phyloP scores from a whole-genome alignment of 2,888 invertebrate species.

The Petrolisthes manimaculis region DNA sequence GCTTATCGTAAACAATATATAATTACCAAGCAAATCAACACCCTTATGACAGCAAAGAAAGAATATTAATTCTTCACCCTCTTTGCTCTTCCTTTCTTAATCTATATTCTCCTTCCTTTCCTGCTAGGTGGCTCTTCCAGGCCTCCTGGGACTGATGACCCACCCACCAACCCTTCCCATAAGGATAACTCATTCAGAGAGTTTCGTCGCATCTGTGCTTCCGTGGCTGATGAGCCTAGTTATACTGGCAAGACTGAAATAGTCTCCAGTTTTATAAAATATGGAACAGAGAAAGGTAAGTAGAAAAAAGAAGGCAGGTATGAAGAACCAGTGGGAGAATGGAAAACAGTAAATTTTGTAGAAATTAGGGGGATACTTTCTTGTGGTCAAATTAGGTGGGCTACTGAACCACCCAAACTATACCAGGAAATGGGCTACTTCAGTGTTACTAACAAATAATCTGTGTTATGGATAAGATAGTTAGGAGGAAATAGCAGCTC shows the following conservation, averaged over 20 bases:
- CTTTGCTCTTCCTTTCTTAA: background rate
- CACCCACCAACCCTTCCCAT: slow-evolving; percentile 63
- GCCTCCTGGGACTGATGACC: slow-evolving; percentile 1
- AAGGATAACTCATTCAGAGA: slow-evolving; percentile 82
- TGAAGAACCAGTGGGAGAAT: too few relatives aligned
- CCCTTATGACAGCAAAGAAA: too few relatives aligned
- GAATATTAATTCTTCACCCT: background rate
- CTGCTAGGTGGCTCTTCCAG: background rate
- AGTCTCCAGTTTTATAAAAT: slow-evolving; percentile 78
- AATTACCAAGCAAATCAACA: too few relatives aligned
- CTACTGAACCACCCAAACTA: too few relatives aligned
- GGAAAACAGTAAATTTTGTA: too few relatives aligned
- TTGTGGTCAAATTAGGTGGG: too few relatives aligned
- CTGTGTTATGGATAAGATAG: too few relatives aligned
- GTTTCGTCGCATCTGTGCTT: slow-evolving; percentile 83
- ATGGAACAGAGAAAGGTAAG: slow-evolving; percentile 71
- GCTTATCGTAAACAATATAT: too few relatives aligned
- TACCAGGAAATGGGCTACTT: too few relatives aligned
- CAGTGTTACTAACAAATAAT: too few relatives aligned
- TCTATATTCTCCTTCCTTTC: background rate
- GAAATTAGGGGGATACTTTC: too few relatives aligned
- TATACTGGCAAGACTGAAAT: slow-evolving; percentile 85
- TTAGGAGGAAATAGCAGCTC: too few relatives aligned
- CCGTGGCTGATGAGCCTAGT: slow-evolving; percentile 82
- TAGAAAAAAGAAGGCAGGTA: background rate